Evolutionary conservation across 2,113 vertebrate species (phyloP).

Genomic region (Nannobrachium achirus): DNA sequence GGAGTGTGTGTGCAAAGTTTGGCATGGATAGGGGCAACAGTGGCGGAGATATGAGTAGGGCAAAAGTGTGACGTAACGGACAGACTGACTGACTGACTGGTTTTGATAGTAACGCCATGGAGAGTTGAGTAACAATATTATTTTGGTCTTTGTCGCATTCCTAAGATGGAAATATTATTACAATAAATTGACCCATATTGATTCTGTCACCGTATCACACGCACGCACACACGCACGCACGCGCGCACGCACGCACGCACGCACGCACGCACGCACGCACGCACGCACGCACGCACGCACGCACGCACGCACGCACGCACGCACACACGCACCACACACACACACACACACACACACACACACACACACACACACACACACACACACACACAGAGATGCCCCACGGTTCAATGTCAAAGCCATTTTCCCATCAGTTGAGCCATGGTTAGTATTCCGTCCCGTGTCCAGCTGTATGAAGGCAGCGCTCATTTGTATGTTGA

Average conservation of each 20-base stretch:
- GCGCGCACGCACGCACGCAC: slow-evolving; percentile 6
- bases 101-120: no score
- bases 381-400: slow-evolving; percentile 4
- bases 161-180: no score
- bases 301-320: slow-evolving; percentile 6
- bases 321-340: background rate
- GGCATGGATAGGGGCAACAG: no score
- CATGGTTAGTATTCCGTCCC: slow-evolving; percentile 61
- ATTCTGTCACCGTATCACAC: background rate
- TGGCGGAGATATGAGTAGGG: no score
- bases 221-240: background rate
- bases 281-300: slow-evolving; percentile 8
- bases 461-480: slow-evolving; percentile 57
- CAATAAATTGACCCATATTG: no score
- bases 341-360: background rate
- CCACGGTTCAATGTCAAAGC: slow-evolving; percentile 48
- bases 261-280: background rate
- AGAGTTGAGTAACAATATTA: no score
- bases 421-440: slow-evolving; percentile 40
- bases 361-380: slow-evolving; percentile 13
- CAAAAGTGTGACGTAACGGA: no score
- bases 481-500: slow-evolving; percentile 75
- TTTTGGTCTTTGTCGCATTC: no score
- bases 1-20: no score
- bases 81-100: no score